phyloP scores from a whole-genome alignment of 2,797 vertebrate species.

The Epinephelus coioides region DNA sequence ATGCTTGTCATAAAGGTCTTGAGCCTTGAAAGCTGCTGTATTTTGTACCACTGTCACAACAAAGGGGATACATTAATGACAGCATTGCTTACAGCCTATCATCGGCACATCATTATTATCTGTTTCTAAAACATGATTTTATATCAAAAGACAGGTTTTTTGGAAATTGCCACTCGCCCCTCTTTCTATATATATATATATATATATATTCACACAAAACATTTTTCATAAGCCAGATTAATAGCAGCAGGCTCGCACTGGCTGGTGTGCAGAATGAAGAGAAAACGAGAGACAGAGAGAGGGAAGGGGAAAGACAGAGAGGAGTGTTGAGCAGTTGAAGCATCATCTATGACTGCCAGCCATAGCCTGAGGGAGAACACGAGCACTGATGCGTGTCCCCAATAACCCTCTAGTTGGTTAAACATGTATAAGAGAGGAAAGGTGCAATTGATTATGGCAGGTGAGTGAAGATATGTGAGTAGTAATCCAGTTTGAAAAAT shows the following conservation, averaged over 20 bases:
- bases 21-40: conserved; percentile 7
- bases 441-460: conserved; percentile 46
- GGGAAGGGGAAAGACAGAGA: conserved; percentile 17
- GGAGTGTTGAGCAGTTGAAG: conserved; percentile 51
- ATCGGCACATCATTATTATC: not conserved
- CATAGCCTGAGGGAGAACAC: conserved; percentile 65
- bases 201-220: too few relatives aligned
- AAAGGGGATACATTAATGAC: not conserved
- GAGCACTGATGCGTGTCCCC: conserved; percentile 67
- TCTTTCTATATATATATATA: not conserved
- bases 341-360: conserved; percentile 71
- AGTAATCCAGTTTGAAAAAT: conserved; percentile 27
- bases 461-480: conserved; percentile 39
- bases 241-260: conserved; percentile 1
- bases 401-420: conserved; percentile 56
- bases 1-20: conserved; percentile 18
- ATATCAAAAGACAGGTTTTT: not conserved
- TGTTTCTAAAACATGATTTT: conserved; percentile 1
- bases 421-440: conserved; percentile 49
- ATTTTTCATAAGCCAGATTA: conserved; percentile 12
- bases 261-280: conserved; percentile 30
- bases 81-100: not conserved
- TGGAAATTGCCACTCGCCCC: not conserved
- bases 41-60: not conserved
- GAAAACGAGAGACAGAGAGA: conserved; percentile 14